Evolutionary conservation across 2,888 invertebrate species (phyloP).

Genomic region (Epistrophe eligans): DNA sequence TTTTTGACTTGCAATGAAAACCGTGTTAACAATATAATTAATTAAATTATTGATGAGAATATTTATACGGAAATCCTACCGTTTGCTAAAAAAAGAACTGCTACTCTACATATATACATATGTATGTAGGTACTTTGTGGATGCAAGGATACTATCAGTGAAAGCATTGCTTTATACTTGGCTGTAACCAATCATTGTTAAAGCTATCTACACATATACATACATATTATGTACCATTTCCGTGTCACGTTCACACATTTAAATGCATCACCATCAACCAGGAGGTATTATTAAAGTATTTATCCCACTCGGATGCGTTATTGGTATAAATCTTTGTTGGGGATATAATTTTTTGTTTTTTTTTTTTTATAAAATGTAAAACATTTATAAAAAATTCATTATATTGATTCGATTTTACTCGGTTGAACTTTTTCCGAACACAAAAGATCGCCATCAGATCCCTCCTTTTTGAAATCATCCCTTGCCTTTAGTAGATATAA

Average conservation of each 20-base stretch:
- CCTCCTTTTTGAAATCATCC: neutral
- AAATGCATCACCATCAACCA: slow-evolving; percentile 19
- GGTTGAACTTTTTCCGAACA: slow-evolving; percentile 16
- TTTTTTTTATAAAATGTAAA: slow-evolving; percentile 10
- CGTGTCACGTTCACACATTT: slow-evolving; percentile 21
- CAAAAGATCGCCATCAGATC: neutral
- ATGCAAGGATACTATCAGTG: neutral
- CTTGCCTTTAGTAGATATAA: neutral
- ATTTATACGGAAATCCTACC: slow-evolving; percentile 7
- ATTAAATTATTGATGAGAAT: slow-evolving; percentile 15
- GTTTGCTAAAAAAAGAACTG: neutral
- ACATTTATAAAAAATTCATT: slow-evolving; percentile 61
- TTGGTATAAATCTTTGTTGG: slow-evolving; percentile 12
- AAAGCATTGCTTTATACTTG: neutral
- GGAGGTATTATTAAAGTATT: slow-evolving; percentile 18
- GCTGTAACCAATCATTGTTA: neutral
- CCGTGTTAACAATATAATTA: neutral
- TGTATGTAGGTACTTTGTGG: neutral
- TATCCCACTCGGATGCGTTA: neutral
- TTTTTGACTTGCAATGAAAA: neutral
- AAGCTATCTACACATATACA: too few relatives aligned
- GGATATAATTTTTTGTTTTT: neutral
- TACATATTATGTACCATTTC: too few relatives aligned
- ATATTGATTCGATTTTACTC: slow-evolving; percentile 62
- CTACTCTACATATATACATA: neutral